Evolutionary conservation across 2,888 invertebrate genomes (phyloP), one percentile per base, ranked within the genome.

Genomic region (Stomorhina lunata): DNA sequence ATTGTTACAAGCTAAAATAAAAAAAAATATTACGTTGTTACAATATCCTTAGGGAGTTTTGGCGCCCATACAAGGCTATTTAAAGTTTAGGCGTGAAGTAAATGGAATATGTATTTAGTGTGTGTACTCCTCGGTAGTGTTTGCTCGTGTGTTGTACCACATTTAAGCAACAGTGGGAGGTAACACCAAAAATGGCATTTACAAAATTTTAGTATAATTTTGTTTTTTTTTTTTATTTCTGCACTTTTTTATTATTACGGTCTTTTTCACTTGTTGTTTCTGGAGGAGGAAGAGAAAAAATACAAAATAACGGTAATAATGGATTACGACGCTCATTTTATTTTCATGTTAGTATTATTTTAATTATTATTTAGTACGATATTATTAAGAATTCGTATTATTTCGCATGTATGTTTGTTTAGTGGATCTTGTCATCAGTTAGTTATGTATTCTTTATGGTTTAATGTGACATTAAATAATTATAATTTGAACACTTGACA

Each of bases 21-120:
- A n/a, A n/a, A n/a, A n/a, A n/a, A n/a, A n/a, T n/a, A 69, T 66
- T 82, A 76, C 81, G 72, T 75, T 75, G 69, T 55, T 73, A 65
- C 77, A 69, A 76, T 71, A 66, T 76, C 79, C 82, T 79, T 61
- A 59, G 79, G 79, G 79, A 82, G 55, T 75, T 69, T 79, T 68
- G 75, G 75, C 69, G 79, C 57, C 82, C 50, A 59, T 53, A 40
- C 59, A 72, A 72, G 79, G 79, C 40, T 72, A 27, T 32, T 59
- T 22, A 20, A 65, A 32, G 48, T 57, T 65, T 43, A 68, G 72
- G 50, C 27, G 59, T 72, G 15, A 78, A 78, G 40, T 77, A n/a
- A n/a, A n/a, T n/a, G n/a, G n/a, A n/a, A n/a, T n/a, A n/a, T n/a
- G n/a, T n/a, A n/a, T n/a, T n/a, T n/a, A n/a, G n/a, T n/a, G n/a